Conservation (phyloP, 2,113 vertebrate genomes). For the Lynx canadensis region DNA sequence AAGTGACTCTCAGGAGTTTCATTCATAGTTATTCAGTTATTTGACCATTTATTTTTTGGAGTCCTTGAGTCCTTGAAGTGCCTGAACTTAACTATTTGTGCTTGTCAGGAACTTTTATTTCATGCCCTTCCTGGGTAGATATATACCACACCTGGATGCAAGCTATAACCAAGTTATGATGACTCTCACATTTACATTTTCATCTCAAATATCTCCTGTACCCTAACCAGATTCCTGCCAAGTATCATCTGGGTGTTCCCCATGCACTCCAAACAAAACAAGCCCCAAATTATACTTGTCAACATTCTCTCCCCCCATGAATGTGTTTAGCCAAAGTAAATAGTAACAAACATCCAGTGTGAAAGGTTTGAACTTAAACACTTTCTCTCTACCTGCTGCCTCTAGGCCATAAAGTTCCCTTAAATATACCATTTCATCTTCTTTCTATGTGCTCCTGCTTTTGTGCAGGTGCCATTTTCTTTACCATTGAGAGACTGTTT, state of each 20-base stretch:
- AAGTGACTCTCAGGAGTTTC: background rate
- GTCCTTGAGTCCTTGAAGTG: background rate
- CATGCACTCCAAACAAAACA: background rate
- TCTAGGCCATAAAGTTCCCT: background rate
- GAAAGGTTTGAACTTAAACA: background rate
- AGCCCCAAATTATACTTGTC: background rate
- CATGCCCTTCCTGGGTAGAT: background rate
- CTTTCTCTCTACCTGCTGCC: background rate
- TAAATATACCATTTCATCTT: background rate
- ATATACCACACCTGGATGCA: background rate
- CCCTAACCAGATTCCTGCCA: background rate
- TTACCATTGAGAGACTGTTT: background rate
- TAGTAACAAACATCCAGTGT: background rate
- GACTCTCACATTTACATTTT: background rate
- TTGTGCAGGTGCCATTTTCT: background rate
- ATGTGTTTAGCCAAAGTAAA: background rate
- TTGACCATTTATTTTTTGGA: slow-evolving; percentile 8
- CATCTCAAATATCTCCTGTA: background rate
- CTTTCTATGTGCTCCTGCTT: background rate
- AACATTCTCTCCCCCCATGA: background rate
- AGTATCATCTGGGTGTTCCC: background rate
- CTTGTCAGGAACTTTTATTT: background rate
- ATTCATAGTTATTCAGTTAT: background rate
- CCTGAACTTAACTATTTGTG: background rate
- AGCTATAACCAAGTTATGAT: background rate